phyloP scores from a whole-genome alignment of 2,113 vertebrate species.

The Tachysurus fulvidraco region DNA sequence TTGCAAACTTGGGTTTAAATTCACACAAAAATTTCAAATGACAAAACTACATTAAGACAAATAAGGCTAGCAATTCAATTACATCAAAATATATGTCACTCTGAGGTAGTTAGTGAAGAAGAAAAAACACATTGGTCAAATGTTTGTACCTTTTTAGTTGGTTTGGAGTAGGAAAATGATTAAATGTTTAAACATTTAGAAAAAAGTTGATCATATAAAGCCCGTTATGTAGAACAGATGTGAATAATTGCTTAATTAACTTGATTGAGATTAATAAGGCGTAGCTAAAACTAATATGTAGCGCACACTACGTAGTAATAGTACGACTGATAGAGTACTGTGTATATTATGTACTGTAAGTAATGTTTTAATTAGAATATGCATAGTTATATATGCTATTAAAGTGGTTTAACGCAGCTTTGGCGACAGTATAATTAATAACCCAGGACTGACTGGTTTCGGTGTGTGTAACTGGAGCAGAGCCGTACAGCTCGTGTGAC shows the following conservation, averaged over 20 bases:
- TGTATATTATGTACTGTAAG: background rate
- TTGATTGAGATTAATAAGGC: background rate
- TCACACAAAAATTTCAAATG: too few species aligned
- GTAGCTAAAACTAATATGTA: background rate
- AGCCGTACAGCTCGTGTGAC: constrained; percentile 49
- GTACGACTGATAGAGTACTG: background rate
- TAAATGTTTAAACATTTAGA: background rate
- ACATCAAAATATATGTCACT: too few species aligned
- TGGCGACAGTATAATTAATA: constrained; percentile 32
- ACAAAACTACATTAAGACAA: too few species aligned
- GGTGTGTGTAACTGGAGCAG: constrained; percentile 47
- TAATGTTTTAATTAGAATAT: background rate
- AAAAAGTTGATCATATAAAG: background rate
- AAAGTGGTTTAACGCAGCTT: background rate
- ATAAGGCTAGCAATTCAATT: too few species aligned
- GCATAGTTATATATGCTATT: background rate
- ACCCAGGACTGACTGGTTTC: constrained; percentile 37
- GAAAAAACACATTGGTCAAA: background rate
- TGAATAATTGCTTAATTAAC: background rate
- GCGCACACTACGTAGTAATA: background rate
- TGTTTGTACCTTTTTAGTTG: background rate
- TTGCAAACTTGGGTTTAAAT: too few species aligned
- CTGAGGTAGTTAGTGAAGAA: background rate
- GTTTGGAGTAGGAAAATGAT: background rate
- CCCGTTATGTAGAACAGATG: background rate